These are phyloP conservation scores for Ploceus nigricollis DNA, from an alignment of 2,113 vertebrate genomes.

Conservation along the genomic window DNA sequence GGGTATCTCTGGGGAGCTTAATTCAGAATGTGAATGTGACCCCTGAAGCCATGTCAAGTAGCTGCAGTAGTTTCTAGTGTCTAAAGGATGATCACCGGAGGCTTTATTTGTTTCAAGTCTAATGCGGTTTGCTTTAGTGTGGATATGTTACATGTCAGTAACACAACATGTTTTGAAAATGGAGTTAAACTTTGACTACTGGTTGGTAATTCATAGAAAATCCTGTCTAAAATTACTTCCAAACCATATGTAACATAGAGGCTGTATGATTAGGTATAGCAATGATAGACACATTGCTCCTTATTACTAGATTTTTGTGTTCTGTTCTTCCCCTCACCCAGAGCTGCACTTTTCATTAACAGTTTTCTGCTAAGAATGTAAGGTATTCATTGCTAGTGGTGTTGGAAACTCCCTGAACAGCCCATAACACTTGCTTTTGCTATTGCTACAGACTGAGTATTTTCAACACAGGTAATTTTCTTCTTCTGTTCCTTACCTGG, in stretches of 20 bases:
- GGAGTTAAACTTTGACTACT: constrained; percentile 49
- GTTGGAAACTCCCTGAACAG: neutral
- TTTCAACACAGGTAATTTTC: neutral
- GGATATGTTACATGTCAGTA: constrained; percentile 6
- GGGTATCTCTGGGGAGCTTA: constrained; percentile 53
- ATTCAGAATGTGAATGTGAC: constrained; percentile 62
- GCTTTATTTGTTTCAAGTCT: constrained; percentile 68
- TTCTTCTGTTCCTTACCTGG: neutral
- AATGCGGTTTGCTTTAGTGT: constrained; percentile 31
- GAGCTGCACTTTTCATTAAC: neutral
- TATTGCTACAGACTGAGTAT: neutral
- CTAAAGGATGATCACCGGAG: constrained; percentile 65
- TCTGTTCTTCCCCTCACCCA: neutral
- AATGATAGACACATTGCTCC: neutral
- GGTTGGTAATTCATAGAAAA: constrained; percentile 27
- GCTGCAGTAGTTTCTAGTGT: constrained; percentile 40
- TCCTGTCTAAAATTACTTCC: neutral
- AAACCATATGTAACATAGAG: neutral
- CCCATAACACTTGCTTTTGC: neutral
- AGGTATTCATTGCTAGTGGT: neutral
- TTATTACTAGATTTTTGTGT: neutral
- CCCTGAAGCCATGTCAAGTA: constrained; percentile 74
- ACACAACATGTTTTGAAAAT: constrained; percentile 31
- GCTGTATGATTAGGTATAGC: neutral
- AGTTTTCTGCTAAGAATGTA: neutral